These are phyloP conservation scores for Rhagoletis pomonella DNA, from an alignment of 1,140 invertebrate species.

Conservation along the genomic window DNA sequence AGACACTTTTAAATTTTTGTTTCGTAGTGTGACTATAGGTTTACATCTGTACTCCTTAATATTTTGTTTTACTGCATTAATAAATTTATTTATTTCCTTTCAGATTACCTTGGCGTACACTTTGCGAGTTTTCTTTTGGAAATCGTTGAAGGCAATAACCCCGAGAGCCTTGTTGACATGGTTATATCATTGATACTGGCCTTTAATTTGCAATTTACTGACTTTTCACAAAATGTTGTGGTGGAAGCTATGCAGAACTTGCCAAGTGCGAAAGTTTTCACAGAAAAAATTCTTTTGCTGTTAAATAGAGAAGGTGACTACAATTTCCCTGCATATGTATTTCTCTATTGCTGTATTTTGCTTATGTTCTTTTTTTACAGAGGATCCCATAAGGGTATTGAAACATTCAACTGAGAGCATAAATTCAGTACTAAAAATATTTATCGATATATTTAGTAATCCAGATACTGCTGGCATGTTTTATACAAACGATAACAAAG, in stretches of 20 bases:
- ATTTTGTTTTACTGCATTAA: neutral
- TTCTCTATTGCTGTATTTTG: neutral
- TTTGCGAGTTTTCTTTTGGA: slow-evolving; percentile 88
- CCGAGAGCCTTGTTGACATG: slow-evolving; percentile 87
- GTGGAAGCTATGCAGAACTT: slow-evolving; percentile 83
- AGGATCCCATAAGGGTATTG: slow-evolving; percentile 90
- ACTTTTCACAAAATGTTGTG: slow-evolving; percentile 82
- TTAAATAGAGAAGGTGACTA: slow-evolving; percentile 89
- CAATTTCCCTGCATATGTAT: slow-evolving; percentile 18
- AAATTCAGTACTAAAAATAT: slow-evolving; percentile 91
- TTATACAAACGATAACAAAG: slow-evolving; percentile 95
- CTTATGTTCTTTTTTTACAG: slow-evolving; percentile 75
- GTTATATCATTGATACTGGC: slow-evolving; percentile 89
- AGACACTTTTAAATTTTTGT: too few species aligned
- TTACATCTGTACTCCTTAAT: too few species aligned
- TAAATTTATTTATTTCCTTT: slow-evolving; percentile 65
- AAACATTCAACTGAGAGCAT: slow-evolving; percentile 85
- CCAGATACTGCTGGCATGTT: slow-evolving; percentile 87
- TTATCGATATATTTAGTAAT: slow-evolving; percentile 88
- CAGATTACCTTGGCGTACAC: slow-evolving; percentile 86
- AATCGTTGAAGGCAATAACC: slow-evolving; percentile 85
- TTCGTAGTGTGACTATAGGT: too few species aligned
- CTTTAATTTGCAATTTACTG: slow-evolving; percentile 90
- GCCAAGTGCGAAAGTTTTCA: slow-evolving; percentile 87
- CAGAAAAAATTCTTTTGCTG: slow-evolving; percentile 89